Conservation (phyloP, 2,113 vertebrate species). For the Mungos mungo region DNA sequence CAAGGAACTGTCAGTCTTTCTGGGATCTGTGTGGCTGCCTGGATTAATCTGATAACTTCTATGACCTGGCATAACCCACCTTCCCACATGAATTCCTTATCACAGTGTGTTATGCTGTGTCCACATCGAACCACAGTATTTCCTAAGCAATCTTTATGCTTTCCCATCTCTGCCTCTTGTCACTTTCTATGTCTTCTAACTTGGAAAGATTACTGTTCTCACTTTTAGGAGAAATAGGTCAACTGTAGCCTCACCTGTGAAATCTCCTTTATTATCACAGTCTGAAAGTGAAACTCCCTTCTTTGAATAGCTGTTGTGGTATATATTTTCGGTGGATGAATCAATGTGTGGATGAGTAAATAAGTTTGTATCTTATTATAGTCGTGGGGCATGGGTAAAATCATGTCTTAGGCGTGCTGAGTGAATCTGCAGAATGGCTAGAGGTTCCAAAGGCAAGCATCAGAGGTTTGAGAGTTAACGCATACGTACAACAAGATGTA, state of each 20-base stretch:
- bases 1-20: background rate
- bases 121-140: background rate
- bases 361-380: background rate
- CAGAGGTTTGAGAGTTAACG: background rate
- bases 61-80: background rate
- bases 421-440: background rate
- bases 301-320: background rate
- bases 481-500: background rate
- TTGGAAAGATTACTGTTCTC: background rate
- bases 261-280: background rate
- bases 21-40: background rate
- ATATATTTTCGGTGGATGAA: background rate
- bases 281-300: background rate
- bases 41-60: slow-evolving; percentile 2
- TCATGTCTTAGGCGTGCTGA: background rate
- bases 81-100: background rate
- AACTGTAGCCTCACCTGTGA: background rate
- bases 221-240: slow-evolving; percentile 17
- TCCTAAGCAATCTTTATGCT: background rate
- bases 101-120: background rate
- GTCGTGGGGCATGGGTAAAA: background rate
- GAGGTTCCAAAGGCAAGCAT: background rate
- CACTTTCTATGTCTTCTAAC: background rate
- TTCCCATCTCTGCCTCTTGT: background rate
- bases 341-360: background rate